phyloP scores from a whole-genome alignment of 2,797 vertebrate species.

The Eremophila alpestris region DNA sequence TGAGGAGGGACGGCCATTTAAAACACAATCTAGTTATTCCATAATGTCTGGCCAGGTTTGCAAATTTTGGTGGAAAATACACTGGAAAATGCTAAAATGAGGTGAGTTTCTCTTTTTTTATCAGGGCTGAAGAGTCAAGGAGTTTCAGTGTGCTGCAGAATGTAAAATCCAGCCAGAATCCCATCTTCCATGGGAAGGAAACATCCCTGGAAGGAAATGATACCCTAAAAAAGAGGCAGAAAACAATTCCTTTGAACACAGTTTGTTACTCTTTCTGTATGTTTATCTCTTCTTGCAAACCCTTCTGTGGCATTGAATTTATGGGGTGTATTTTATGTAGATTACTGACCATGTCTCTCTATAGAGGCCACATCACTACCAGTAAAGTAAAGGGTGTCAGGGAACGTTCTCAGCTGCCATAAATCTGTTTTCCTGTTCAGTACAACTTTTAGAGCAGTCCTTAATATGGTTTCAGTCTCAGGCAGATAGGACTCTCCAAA shows the following conservation, averaged over 20 bases:
- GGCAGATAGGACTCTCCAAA: neutral
- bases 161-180: neutral
- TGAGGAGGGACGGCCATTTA: neutral
- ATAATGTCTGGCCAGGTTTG: neutral
- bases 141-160: neutral
- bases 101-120: neutral
- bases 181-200: neutral
- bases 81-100: neutral
- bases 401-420: neutral
- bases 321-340: neutral
- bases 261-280: neutral
- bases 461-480: neutral
- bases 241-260: neutral
- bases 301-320: neutral
- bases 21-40: neutral
- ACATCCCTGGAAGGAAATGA: neutral
- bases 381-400: neutral
- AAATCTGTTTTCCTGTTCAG: neutral
- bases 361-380: neutral
- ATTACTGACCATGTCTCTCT: neutral
- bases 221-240: neutral
- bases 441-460: neutral
- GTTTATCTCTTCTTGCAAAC: neutral
- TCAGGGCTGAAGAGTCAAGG: neutral
- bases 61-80: neutral